Percentiles rank a stretch among this genome's conserved stretches.
phyloP scores from a whole-genome alignment of 2,113 vertebrate genomes.

The Leuciscus idus region DNA sequence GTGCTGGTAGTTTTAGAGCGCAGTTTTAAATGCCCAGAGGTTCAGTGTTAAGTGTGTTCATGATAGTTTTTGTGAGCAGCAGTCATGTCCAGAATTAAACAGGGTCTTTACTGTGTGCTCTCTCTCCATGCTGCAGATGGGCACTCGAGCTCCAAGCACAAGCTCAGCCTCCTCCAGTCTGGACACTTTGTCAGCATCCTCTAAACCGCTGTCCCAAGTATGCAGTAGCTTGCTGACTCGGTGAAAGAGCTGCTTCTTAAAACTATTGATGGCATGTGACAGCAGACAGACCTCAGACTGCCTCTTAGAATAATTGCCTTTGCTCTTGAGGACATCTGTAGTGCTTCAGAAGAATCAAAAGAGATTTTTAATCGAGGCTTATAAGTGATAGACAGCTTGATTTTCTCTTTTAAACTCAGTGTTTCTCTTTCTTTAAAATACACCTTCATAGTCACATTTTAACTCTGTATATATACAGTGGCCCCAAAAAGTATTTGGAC shows the following conservation, averaged over 20 bases:
- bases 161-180: slow-evolving; percentile 93
- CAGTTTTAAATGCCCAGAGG: background rate
- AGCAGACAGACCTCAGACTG: slow-evolving; percentile 29
- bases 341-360: background rate
- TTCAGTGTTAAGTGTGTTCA: background rate
- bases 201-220: slow-evolving; percentile 86
- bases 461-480: background rate
- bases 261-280: slow-evolving; percentile 39
- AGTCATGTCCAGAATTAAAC: slow-evolving; percentile 18
- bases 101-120: slow-evolving; percentile 39
- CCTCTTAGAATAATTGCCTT: background rate
- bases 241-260: slow-evolving; percentile 28
- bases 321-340: background rate
- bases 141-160: slow-evolving; percentile 95
- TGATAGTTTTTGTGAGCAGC: background rate
- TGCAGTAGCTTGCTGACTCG: slow-evolving; percentile 63
- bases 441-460: background rate
- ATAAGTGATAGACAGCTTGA: background rate
- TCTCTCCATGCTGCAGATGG: slow-evolving; percentile 97
- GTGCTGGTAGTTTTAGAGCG: background rate
- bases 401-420: background rate
- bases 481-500: background rate
- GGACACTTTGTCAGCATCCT: slow-evolving; percentile 96
- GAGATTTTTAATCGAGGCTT: background rate
- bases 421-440: background rate